Conservation (phyloP, 2,888 invertebrate species). For the Apamea crenata region DNA sequence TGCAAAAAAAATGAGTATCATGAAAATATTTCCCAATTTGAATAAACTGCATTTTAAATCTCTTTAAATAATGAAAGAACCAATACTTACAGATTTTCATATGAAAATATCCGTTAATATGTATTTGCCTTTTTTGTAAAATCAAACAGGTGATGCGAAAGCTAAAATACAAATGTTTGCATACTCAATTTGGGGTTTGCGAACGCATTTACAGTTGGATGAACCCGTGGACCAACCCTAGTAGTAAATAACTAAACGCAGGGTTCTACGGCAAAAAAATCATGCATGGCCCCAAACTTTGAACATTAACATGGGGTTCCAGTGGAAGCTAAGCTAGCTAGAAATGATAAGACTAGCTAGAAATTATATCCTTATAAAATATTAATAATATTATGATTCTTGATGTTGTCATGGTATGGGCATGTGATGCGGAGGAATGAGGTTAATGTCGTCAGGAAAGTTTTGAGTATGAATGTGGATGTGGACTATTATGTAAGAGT, state of each 20-base stretch:
- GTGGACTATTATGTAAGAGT: no score
- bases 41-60: not conserved
- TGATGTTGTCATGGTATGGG: not conserved
- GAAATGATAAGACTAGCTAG: not conserved
- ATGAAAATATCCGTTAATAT: not conserved
- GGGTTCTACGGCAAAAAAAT: conserved; percentile 68
- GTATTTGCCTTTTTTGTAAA: conserved; percentile 6
- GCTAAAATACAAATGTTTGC: conserved; percentile 29
- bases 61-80: not conserved
- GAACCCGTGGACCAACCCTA: conserved; percentile 52
- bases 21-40: not conserved
- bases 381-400: not conserved
- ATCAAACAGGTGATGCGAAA: conserved; percentile 16
- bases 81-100: conserved; percentile 16
- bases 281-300: conserved; percentile 70
- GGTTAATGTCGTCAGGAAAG: no score
- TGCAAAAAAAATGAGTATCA: not conserved
- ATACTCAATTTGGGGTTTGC: conserved; percentile 47
- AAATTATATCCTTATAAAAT: not conserved
- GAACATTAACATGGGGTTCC: conserved; percentile 57
- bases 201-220: conserved; percentile 61
- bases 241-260: conserved; percentile 67
- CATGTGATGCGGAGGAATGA: no score
- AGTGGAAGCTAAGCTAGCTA: conserved; percentile 46
- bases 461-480: no score